Evolutionary conservation across 2,113 vertebrate species (phyloP).

Genomic region (Nematolebias whitei): DNA sequence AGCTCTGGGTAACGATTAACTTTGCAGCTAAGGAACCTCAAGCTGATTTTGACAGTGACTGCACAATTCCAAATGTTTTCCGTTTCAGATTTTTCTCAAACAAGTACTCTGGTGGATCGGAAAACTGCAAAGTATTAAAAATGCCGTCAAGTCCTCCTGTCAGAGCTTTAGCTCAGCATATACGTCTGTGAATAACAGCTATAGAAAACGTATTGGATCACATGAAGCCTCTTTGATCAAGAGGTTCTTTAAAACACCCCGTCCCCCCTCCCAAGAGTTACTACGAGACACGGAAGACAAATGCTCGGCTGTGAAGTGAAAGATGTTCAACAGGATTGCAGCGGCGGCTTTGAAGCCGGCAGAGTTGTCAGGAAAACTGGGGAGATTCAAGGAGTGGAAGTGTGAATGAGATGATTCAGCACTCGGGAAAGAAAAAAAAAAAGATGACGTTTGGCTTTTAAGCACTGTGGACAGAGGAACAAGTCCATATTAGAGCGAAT

Average conservation of each 20-base stretch:
- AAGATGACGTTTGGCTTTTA: conserved; percentile 22
- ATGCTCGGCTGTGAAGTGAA: conserved; percentile 1
- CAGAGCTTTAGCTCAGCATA: background rate
- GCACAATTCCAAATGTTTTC: too few species aligned
- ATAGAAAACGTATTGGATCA: background rate
- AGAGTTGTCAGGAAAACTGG: background rate
- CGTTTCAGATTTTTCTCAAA: too few species aligned
- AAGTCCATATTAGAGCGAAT: conserved; percentile 3
- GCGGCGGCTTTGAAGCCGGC: background rate
- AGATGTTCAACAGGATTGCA: background rate
- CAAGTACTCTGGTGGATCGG: too few species aligned
- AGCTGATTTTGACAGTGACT: too few species aligned
- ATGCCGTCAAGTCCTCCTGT: background rate
- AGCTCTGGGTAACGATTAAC: background rate
- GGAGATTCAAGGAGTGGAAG: conserved; percentile 10
- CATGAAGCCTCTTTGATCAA: conserved; percentile 14
- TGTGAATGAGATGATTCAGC: conserved; percentile 32
- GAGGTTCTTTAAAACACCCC: conserved; percentile 6
- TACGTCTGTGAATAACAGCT: background rate
- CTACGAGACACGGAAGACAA: background rate
- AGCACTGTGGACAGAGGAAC: conserved; percentile 14
- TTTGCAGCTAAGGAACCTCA: background rate
- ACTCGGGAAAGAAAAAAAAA: conserved; percentile 7
- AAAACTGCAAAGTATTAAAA: too few species aligned
- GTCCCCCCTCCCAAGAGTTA: background rate